phyloP scores from a whole-genome alignment of 2,113 vertebrate genomes.

The Potamarius usumacintae region DNA sequence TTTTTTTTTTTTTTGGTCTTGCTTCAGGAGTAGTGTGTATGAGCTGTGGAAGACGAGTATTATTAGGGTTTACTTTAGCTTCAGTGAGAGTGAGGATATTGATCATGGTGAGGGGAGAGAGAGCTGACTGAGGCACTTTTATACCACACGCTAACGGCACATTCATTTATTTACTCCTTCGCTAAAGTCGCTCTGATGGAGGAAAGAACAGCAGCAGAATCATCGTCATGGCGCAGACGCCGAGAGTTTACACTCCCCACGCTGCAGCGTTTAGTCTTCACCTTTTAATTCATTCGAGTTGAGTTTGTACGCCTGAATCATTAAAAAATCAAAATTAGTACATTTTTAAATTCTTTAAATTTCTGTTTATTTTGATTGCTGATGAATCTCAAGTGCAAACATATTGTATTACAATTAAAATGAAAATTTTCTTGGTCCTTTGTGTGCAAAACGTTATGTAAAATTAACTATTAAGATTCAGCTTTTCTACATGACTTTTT shows the following conservation, averaged over 20 bases:
- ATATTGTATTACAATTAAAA: neutral
- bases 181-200: neutral
- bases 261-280: neutral
- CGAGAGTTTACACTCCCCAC: neutral
- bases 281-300: neutral
- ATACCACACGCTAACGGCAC: neutral
- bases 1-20: no score
- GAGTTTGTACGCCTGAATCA: neutral
- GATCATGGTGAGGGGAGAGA: neutral
- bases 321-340: neutral
- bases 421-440: neutral
- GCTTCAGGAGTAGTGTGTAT: no score
- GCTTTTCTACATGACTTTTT: neutral
- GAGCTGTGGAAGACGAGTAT: no score
- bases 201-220: neutral
- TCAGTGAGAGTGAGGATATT: constrained; percentile 19
- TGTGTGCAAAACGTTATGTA: neutral
- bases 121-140: constrained; percentile 10
- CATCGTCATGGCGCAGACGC: neutral
- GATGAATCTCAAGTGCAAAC: neutral
- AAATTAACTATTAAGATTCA: neutral
- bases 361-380: neutral
- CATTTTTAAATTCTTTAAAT: neutral
- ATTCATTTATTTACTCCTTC: neutral
- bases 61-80: neutral